phyloP scores from a whole-genome alignment of 2,888 invertebrate genomes.

The Sphaerophoria taeniata region DNA sequence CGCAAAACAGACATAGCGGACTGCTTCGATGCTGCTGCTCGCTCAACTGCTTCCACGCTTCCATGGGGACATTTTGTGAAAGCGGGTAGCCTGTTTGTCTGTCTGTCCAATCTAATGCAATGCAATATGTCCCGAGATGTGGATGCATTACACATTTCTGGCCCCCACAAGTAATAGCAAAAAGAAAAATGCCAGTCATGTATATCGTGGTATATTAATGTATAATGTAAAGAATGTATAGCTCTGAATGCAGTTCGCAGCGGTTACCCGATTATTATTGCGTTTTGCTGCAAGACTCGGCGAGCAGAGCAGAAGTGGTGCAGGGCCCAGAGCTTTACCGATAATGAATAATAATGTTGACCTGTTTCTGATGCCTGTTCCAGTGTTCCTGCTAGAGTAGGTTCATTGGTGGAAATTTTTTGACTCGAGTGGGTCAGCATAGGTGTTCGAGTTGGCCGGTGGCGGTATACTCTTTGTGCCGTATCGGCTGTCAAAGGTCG shows the following conservation, averaged over 20 bases:
- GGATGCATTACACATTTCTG: conserved; percentile 68
- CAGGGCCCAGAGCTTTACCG: conserved; percentile 54
- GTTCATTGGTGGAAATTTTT: conserved; percentile 46
- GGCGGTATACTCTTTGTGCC: conserved; percentile 59
- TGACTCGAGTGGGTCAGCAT: conserved; percentile 53
- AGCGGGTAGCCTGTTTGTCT: conserved; percentile 69
- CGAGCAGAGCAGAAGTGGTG: conserved; percentile 15
- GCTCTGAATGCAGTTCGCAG: conserved; percentile 63
- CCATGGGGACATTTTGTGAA: conserved; percentile 71
- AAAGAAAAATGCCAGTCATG: too few relatives aligned
- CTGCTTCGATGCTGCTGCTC: conserved; percentile 16
- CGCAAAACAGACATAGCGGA: conserved; percentile 41
- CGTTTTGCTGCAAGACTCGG: conserved; percentile 53
- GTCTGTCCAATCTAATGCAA: conserved; percentile 70
- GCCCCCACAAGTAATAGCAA: conserved; percentile 28
- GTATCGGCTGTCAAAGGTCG: conserved; percentile 69
- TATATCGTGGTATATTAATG: too few relatives aligned
- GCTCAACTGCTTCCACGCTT: conserved; percentile 9
- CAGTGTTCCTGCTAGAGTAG: neutral
- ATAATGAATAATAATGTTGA: conserved; percentile 72
- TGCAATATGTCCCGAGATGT: conserved; percentile 65
- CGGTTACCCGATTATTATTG: conserved; percentile 72
- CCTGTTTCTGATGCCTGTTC: conserved; percentile 41
- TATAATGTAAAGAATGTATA: too few relatives aligned
- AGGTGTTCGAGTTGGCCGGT: conserved; percentile 26